Evolutionary conservation across 2,888 invertebrate species (phyloP).

Genomic region (Criorhina ranunculi): DNA sequence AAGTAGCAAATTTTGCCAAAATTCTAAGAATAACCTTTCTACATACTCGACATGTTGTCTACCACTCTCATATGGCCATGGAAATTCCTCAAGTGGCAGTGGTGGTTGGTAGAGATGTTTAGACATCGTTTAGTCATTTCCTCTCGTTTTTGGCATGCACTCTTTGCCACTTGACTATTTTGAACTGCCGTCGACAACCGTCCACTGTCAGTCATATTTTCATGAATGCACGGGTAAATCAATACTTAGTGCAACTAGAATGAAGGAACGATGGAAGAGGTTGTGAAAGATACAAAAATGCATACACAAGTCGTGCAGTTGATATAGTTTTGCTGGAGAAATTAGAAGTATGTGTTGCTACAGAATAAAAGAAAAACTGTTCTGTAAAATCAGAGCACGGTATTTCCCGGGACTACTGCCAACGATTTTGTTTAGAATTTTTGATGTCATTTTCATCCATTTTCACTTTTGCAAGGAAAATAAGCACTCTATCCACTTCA

Average conservation of each 20-base stretch:
- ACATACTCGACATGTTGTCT: conserved; percentile 50
- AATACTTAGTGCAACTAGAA: conserved; percentile 1
- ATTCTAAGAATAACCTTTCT: conserved; percentile 58
- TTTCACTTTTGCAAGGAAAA: too few relatives aligned
- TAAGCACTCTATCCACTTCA: too few relatives aligned
- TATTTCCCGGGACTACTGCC: too few relatives aligned
- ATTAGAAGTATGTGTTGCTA: too few relatives aligned
- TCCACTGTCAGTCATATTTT: conserved; percentile 26
- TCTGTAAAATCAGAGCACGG: too few relatives aligned
- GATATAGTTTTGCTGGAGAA: too few relatives aligned
- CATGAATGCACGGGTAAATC: neutral
- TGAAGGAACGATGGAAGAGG: too few relatives aligned
- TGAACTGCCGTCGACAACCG: conserved; percentile 3
- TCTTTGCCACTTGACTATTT: conserved; percentile 50
- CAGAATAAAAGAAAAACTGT: too few relatives aligned
- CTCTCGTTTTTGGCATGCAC: conserved; percentile 48
- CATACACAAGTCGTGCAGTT: too few relatives aligned
- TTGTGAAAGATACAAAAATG: too few relatives aligned
- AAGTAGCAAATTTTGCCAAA: conserved; percentile 53
- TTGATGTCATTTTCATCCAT: too few relatives aligned
- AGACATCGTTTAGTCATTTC: conserved; percentile 23
- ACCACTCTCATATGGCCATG: conserved; percentile 38
- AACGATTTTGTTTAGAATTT: too few relatives aligned
- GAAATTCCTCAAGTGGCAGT: conserved; percentile 56
- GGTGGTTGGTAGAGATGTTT: conserved; percentile 19